These are phyloP conservation scores for Siniperca obscura DNA, from an alignment of 2,797 vertebrate genomes.

Conservation along the genomic window DNA sequence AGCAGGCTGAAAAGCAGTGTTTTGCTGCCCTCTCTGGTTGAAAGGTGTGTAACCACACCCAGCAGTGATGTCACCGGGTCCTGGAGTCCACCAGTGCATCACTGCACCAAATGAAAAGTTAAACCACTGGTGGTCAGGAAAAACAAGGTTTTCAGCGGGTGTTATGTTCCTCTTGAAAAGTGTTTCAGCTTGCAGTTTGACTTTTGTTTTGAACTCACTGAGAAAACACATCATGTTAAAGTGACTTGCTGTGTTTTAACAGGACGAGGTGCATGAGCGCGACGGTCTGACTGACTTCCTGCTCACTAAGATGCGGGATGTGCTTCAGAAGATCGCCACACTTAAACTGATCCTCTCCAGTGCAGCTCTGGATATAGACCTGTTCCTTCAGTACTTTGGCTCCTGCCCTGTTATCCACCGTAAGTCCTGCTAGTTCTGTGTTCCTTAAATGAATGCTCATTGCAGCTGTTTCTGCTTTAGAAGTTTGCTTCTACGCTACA, in stretches of 20 bases:
- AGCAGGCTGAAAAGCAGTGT: neutral
- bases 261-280: slow-evolving; percentile 98
- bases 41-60: neutral
- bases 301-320: slow-evolving; percentile 92
- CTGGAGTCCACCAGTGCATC: neutral
- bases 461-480: neutral
- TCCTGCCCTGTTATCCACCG: slow-evolving; percentile 92
- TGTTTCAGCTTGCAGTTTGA: neutral
- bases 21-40: neutral
- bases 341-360: slow-evolving; percentile 95
- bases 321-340: slow-evolving; percentile 88
- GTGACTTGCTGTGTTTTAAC: slow-evolving; percentile 32
- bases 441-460: neutral
- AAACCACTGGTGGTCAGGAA: neutral
- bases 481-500: neutral
- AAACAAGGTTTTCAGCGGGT: neutral
- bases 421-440: slow-evolving; percentile 76
- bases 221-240: slow-evolving; percentile 1
- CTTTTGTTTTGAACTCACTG: neutral
- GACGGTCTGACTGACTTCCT: slow-evolving; percentile 96
- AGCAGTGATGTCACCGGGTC: neutral
- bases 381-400: slow-evolving; percentile 93
- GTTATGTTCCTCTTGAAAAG: neutral
- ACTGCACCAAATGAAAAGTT: neutral
- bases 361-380: slow-evolving; percentile 91